Evolutionary conservation across 1,140 invertebrate genomes (phyloP).

Genomic region (Ips typographus): DNA sequence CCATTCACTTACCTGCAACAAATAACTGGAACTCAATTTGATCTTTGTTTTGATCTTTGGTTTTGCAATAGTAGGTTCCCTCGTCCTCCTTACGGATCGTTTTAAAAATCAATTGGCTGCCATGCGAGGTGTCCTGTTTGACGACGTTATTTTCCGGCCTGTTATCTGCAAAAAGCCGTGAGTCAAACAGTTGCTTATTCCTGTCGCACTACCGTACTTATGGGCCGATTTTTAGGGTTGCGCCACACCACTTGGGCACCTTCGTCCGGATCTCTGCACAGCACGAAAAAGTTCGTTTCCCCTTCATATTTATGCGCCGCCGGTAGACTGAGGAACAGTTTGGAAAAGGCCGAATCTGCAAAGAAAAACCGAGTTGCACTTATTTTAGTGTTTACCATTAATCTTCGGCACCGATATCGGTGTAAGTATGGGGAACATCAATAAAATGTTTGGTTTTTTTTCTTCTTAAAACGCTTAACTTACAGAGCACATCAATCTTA

Average conservation of each 20-base stretch:
- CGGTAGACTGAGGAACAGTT: too few relatives aligned
- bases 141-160: not conserved
- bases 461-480: constrained; percentile 27
- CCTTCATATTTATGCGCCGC: not conserved
- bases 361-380: too few relatives aligned
- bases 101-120: constrained; percentile 6
- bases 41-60: not conserved
- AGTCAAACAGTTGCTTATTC: too few relatives aligned
- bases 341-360: too few relatives aligned
- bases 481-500: constrained; percentile 23
- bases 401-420: constrained; percentile 16
- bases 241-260: not conserved
- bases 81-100: constrained; percentile 6
- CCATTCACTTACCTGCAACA: not conserved
- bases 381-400: too few relatives aligned
- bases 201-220: constrained; percentile 9
- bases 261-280: constrained; percentile 3
- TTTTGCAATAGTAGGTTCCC: constrained; percentile 5
- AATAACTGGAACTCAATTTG: not conserved
- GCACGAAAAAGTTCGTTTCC: not conserved
- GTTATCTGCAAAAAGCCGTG: not conserved
- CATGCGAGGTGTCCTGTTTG: constrained; percentile 10
- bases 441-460: too few relatives aligned
- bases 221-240: not conserved
- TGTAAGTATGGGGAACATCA: constrained; percentile 16